Conservation (phyloP, 2,797 vertebrate genomes). For the Peromyscus nudipes region DNA sequence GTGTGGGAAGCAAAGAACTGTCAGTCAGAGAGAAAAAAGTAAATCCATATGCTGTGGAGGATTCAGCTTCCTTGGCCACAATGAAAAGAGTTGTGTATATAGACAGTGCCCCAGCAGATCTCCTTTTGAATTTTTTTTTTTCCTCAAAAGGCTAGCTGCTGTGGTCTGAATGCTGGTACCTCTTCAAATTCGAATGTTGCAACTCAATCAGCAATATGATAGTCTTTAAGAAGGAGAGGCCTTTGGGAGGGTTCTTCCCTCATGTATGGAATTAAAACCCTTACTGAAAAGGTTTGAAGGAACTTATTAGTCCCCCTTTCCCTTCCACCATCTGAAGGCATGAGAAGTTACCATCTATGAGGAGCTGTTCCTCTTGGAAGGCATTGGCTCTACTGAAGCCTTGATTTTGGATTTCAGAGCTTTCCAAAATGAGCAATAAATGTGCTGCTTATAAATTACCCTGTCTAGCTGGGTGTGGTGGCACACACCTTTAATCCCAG, state of each 20-base stretch:
- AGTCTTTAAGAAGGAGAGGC: constrained; percentile 1
- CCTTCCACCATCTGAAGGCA: background rate
- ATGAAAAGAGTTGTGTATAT: constrained; percentile 47
- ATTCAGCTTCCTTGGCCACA: constrained; percentile 60
- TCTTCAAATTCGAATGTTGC: background rate
- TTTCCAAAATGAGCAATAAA: background rate
- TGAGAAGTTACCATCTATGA: background rate
- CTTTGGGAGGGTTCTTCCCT: background rate
- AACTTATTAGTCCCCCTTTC: background rate
- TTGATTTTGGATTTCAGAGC: background rate
- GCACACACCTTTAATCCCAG: background rate
- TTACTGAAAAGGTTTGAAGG: background rate
- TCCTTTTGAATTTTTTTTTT: background rate
- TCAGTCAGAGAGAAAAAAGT: constrained; percentile 77
- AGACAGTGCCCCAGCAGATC: constrained; percentile 57
- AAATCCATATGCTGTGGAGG: constrained; percentile 79
- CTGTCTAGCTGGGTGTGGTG: background rate
- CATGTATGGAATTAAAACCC: background rate
- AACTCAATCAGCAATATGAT: background rate
- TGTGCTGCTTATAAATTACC: background rate
- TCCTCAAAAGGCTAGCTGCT: constrained; percentile 34
- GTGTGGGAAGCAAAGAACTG: constrained; percentile 80
- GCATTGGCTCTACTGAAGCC: background rate
- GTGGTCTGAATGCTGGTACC: background rate
- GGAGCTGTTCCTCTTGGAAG: background rate